Percentiles rank a stretch among this genome's conserved stretches.
Evolutionary conservation across 2,113 vertebrate species (phyloP).

Genomic region (Brachirus orientalis): DNA sequence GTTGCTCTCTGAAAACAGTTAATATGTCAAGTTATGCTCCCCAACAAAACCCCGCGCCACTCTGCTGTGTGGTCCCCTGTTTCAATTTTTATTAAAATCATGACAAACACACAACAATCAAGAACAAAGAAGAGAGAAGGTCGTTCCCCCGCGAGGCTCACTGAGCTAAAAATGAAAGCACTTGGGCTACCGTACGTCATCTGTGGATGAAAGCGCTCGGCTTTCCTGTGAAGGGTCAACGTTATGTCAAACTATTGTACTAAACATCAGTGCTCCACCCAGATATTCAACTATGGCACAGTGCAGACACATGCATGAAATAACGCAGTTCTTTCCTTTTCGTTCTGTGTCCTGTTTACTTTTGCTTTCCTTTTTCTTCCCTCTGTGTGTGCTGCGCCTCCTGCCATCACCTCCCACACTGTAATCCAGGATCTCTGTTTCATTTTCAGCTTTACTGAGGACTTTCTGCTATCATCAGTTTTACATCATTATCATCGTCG

Average conservation of each 20-base stretch:
- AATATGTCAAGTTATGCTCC: conserved; percentile 28
- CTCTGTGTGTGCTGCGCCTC: neutral
- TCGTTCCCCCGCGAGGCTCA: conserved; percentile 39
- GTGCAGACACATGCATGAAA: conserved; percentile 66
- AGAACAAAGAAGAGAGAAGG: conserved; percentile 35
- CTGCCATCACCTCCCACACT: conserved; percentile 5
- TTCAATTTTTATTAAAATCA: conserved; percentile 53
- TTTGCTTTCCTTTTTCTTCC: conserved; percentile 41
- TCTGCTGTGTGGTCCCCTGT: conserved; percentile 28
- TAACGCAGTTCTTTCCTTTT: conserved; percentile 52
- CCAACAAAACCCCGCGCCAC: no score
- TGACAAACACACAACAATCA: conserved; percentile 28
- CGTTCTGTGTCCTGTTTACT: no score
- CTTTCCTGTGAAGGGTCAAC: conserved; percentile 64
- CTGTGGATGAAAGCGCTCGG: conserved; percentile 36
- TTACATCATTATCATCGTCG: neutral
- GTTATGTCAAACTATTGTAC: conserved; percentile 60
- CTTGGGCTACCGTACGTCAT: conserved; percentile 33
- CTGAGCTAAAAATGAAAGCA: conserved; percentile 52
- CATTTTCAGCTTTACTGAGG: neutral
- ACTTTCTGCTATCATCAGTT: no score
- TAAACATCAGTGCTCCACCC: conserved; percentile 64
- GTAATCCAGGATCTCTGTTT: conserved; percentile 1
- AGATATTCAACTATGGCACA: conserved; percentile 68
- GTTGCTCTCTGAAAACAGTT: conserved; percentile 53